phyloP scores from a whole-genome alignment of 2,113 vertebrate genomes.

The Chitala chitala region DNA sequence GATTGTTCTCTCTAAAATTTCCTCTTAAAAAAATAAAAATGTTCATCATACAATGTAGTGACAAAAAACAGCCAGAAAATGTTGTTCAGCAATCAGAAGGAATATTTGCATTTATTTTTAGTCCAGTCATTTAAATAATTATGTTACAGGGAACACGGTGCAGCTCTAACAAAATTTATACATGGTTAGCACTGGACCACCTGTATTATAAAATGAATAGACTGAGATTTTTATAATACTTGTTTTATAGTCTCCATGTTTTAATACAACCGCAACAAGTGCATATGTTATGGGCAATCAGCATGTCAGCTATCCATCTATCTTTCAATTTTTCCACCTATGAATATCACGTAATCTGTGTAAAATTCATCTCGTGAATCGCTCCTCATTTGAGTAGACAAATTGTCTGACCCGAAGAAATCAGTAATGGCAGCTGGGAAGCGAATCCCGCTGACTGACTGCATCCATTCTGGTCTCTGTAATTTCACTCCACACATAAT shows the following conservation, averaged over 20 bases:
- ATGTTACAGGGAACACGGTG: background rate
- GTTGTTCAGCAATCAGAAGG: background rate
- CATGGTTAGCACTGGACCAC: too few relatives aligned
- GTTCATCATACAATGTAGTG: too few relatives aligned
- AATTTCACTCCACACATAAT: conserved; percentile 59
- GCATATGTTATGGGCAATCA: background rate
- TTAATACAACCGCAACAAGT: background rate
- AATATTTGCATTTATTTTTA: background rate
- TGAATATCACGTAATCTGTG: conserved; percentile 19
- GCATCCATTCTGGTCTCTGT: conserved; percentile 48
- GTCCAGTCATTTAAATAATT: background rate
- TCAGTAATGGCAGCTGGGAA: conserved; percentile 52
- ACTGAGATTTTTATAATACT: background rate
- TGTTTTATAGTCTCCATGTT: background rate
- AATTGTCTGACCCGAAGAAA: conserved; percentile 39
- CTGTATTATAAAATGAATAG: background rate
- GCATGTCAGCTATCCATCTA: background rate
- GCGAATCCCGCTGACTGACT: conserved; percentile 47
- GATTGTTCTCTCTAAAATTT: too few relatives aligned
- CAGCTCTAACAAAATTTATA: too few relatives aligned
- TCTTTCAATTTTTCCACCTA: conserved; percentile 34
- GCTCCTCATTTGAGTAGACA: conserved; percentile 38
- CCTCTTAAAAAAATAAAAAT: too few relatives aligned
- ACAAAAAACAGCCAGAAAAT: background rate
- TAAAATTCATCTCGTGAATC: conserved; percentile 24